phyloP scores from a whole-genome alignment of 2,888 invertebrate genomes.

The Ptycholaimellus sp. region DNA sequence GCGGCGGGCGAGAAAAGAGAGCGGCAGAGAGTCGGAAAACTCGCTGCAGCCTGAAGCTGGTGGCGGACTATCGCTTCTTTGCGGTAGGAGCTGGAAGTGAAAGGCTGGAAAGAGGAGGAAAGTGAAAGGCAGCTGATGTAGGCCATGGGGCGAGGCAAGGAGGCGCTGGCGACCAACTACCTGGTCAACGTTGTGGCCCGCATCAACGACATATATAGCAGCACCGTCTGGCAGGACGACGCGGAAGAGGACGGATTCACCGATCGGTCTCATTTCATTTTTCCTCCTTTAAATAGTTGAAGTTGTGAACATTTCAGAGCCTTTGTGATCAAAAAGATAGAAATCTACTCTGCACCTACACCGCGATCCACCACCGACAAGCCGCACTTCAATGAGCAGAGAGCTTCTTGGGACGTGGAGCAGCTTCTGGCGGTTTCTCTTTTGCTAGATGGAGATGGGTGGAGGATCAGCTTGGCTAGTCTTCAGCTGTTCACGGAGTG shows the following conservation, averaged over 20 bases:
- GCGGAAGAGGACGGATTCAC: conserved; percentile 38
- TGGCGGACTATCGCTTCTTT: conserved; percentile 81
- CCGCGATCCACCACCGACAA: not conserved
- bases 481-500: conserved; percentile 5
- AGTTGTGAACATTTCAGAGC: no score
- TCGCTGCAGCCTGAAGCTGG: conserved; percentile 61
- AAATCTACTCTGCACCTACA: conserved; percentile 69
- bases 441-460: not conserved
- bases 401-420: conserved; percentile 4
- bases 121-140: no score
- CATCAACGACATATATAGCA: conserved; percentile 83
- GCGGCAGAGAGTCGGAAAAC: no score
- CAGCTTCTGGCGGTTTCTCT: conserved; percentile 1
- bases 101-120: no score
- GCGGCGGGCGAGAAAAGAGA: no score
- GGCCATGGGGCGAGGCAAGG: conserved; percentile 78
- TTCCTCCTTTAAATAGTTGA: no score
- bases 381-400: conserved; percentile 1
- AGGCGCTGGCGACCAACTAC: conserved; percentile 83
- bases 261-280: no score
- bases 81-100: no score
- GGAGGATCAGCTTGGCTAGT: not conserved
- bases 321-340: conserved; percentile 75
- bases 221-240: conserved; percentile 61
- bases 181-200: conserved; percentile 75